Conservation (phyloP, 1,140 invertebrate genomes). For the Popillia japonica region DNA sequence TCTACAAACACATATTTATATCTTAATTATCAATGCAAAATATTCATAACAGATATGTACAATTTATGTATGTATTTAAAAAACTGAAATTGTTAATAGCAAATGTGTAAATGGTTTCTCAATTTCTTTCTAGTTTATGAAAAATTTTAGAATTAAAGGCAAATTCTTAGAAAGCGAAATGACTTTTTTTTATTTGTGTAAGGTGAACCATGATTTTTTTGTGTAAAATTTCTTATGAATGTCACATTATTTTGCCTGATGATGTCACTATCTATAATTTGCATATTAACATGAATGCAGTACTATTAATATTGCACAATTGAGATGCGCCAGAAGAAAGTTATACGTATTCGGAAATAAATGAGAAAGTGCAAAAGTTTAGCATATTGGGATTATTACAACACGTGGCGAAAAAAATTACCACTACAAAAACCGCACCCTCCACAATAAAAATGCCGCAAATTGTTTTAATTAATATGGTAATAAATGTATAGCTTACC, state of each 20-base stretch:
- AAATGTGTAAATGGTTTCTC: no score
- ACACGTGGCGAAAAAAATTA: constrained; percentile 38
- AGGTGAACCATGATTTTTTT: constrained; percentile 10
- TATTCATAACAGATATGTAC: neutral
- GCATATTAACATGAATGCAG: constrained; percentile 1
- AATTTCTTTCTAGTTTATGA: no score
- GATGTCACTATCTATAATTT: constrained; percentile 27
- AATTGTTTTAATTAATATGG: neutral
- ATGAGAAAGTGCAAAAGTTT: neutral
- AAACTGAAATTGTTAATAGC: neutral
- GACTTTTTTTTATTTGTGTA: neutral
- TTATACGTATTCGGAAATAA: neutral
- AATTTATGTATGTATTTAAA: neutral
- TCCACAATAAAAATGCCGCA: constrained; percentile 16
- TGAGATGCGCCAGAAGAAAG: neutral
- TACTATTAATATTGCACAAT: neutral
- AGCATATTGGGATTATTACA: constrained; percentile 19
- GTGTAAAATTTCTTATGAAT: constrained; percentile 2
- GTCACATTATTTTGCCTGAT: constrained; percentile 10
- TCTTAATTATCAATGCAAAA: neutral
- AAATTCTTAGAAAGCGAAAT: no score
- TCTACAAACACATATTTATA: constrained; percentile 45
- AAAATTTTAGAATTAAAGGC: no score
- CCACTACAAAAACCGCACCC: constrained; percentile 29
- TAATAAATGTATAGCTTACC: constrained; percentile 7